Base-by-base conservation (phyloP, 2,888 invertebrate species). In the Catocala sponsa region DNA sequence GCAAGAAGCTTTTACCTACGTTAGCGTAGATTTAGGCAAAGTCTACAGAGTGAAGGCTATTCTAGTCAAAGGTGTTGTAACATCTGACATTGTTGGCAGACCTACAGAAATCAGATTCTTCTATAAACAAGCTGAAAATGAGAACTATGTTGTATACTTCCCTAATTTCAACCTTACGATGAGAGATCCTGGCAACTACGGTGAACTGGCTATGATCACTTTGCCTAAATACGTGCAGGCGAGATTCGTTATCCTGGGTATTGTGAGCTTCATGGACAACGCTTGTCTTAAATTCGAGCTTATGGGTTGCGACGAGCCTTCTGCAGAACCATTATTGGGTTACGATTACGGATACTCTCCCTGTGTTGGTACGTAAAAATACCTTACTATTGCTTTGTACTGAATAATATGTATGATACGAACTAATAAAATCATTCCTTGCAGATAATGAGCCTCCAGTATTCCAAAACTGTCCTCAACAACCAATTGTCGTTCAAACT, bases 61-160 rank as follows among this genome's bases (percentile, higher is more conserved):
- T 77, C 94, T 98, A 43, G 98, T 98, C 0, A 98, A 98, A 91
- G 98, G 98, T 55, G 98, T 99, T 6, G 98, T 99, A 1, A 98
- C 98, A 0, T 98, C 98, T 74, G 98, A 98, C 81, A 98, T 98
- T 68, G 98, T 98, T 1, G 99, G 99, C 53, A 96, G 99, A 66
- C 99, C 99, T 2, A 99, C 99, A 0, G 99, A 99, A 95, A 98
- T 99, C 66, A 96, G 99, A 74, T 98, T 99, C 92, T 99, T 99
- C 95, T 99, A 99, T 90, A 99, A 99, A 89, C 98, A 98, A 93
- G 96, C 98, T 25, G 98, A 98, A 90, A 97, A 95, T 78, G 99
- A 99, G 84, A 99, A 99, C 85, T 99, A 98, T 84, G 98, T 99
- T 4, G 98, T 99, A 0, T 99, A 99, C 84, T 99, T 98, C 95